phyloP scores from a whole-genome alignment of 2,797 vertebrate genomes.

The Danionella dracula region DNA sequence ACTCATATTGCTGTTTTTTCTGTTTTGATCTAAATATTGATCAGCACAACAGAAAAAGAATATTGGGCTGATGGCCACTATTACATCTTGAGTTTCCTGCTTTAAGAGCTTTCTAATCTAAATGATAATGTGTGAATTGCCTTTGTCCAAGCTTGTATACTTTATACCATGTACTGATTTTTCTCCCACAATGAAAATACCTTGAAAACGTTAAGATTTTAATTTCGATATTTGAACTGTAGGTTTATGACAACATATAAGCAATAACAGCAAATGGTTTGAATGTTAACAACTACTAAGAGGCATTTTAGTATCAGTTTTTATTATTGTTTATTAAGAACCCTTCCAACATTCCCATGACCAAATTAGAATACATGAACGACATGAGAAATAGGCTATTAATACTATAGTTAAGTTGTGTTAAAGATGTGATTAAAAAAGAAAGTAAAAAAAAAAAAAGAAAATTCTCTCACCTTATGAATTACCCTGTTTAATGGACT shows the following conservation, averaged over 20 bases:
- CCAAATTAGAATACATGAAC: no score
- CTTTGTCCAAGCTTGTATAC: background rate
- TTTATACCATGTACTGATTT: background rate
- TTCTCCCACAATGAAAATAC: background rate
- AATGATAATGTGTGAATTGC: background rate
- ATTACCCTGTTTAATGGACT: constrained; percentile 26
- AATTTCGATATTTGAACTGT: no score
- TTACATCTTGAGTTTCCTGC: background rate
- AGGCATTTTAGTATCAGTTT: no score
- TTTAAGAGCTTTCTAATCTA: background rate
- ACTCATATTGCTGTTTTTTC: background rate
- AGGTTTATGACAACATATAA: no score
- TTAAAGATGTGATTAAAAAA: no score
- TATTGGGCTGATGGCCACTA: background rate
- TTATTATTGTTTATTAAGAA: no score
- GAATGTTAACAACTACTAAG: no score
- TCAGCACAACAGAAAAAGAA: background rate
- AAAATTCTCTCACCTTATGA: constrained; percentile 18
- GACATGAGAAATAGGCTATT: no score
- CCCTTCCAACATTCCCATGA: no score
- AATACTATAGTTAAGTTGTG: no score
- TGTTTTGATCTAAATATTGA: background rate
- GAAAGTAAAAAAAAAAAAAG: background rate
- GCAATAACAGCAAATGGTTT: no score
- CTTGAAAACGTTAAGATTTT: background rate